A percentile compares a stretch with the other conserved stretches of the same genome.
Evolutionary conservation across 2,113 vertebrate species (phyloP).

Genomic region (Dinomys branickii): DNA sequence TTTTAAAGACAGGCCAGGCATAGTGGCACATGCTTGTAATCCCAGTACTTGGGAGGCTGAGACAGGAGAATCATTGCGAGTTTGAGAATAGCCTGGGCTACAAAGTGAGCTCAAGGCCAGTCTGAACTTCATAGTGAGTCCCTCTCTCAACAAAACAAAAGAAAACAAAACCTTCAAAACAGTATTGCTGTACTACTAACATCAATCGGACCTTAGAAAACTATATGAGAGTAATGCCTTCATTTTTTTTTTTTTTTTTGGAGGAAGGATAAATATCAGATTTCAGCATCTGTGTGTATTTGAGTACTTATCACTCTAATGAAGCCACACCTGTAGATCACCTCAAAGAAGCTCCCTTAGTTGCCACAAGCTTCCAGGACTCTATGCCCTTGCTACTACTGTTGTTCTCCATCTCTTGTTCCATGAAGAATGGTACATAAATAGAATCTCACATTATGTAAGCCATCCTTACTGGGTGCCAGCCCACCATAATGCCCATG

Average conservation of each 20-base stretch:
- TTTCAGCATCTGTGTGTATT: background rate
- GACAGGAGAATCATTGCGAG: no score
- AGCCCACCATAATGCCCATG: background rate
- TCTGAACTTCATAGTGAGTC: no score
- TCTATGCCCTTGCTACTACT: fast-evolving
- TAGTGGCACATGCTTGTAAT: no score
- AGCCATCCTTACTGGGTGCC: background rate
- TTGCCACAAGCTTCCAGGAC: background rate
- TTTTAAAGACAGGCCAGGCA: no score
- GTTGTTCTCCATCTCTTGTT: background rate
- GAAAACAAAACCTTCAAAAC: no score
- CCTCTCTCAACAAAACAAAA: no score
- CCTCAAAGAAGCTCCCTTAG: no score
- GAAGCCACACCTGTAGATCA: background rate
- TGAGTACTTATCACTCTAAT: background rate
- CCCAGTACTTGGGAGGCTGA: no score
- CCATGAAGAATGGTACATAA: background rate
- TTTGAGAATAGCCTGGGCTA: no score
- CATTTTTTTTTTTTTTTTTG: background rate
- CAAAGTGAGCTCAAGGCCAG: no score
- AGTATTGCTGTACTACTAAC: background rate
- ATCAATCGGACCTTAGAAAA: background rate
- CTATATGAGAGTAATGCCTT: background rate
- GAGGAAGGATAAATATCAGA: background rate
- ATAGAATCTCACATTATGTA: background rate